phyloP scores from a whole-genome alignment of 2,888 invertebrate species.

The Agonopterix subpropinquella region DNA sequence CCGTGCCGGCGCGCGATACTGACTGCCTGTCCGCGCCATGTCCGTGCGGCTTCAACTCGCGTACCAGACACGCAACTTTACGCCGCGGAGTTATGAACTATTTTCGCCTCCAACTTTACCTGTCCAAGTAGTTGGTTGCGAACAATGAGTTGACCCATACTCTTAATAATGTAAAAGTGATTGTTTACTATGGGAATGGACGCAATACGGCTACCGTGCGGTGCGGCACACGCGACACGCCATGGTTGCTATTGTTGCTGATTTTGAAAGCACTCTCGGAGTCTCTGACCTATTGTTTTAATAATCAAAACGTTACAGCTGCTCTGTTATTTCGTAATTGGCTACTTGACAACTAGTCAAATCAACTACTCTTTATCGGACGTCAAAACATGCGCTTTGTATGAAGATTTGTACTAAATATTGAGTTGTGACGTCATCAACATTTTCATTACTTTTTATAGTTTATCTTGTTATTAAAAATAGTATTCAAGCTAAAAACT shows the following conservation, averaged over 20 bases:
- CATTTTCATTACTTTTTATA: no score
- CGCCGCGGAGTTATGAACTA: conserved; percentile 9
- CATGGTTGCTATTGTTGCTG: conserved; percentile 42
- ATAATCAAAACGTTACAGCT: conserved; percentile 41
- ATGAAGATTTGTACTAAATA: no score
- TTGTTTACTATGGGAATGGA: conserved; percentile 56
- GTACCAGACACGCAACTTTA: conserved; percentile 9
- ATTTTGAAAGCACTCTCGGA: conserved; percentile 44
- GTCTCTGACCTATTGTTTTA: conserved; percentile 52
- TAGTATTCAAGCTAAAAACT: no score
- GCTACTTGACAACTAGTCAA: no score
- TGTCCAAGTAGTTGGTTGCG: conserved; percentile 14
- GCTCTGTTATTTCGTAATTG: conserved; percentile 21
- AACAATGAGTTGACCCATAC: conserved; percentile 50
- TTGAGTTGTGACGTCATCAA: no score
- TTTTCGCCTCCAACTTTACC: conserved; percentile 9
- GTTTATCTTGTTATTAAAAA: no score
- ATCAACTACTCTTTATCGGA: no score
- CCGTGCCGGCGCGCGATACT: conserved; percentile 29
- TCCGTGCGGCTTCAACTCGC: not conserved
- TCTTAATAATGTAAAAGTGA: conserved; percentile 42
- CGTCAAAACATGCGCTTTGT: no score
- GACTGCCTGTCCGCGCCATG: conserved; percentile 15
- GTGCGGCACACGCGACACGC: conserved; percentile 29
- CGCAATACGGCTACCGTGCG: conserved; percentile 16